A percentile compares a stretch with the other conserved stretches of the same genome.
These are phyloP conservation scores for Perccottus glenii DNA, from an alignment of 2,113 vertebrate genomes.

Conservation along the genomic window DNA sequence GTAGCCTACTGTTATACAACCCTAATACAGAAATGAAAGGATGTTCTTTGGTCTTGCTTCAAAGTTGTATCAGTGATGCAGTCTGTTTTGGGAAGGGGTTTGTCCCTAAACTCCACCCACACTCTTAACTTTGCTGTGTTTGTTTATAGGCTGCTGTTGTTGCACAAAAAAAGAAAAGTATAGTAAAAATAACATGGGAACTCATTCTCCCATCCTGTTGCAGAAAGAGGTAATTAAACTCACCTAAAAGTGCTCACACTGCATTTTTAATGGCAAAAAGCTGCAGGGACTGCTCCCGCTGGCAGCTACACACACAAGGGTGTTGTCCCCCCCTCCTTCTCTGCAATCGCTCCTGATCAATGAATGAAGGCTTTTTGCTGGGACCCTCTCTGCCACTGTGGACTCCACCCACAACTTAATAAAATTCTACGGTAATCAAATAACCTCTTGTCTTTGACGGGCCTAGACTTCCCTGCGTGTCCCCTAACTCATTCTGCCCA, in stretches of 20 bases:
- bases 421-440: conserved; percentile 85
- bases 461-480: conserved; percentile 69
- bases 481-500: conserved; percentile 61
- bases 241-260: conserved; percentile 63
- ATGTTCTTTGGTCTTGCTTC: neutral
- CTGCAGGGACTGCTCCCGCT: conserved; percentile 65
- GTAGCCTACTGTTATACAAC: no score
- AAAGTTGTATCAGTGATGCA: conserved; percentile 14
- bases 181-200: conserved; percentile 15
- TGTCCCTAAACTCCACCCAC: conserved; percentile 33
- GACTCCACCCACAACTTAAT: conserved; percentile 82
- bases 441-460: conserved; percentile 82
- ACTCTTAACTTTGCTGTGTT: conserved; percentile 19
- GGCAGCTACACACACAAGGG: conserved; percentile 73
- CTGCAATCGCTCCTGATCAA: conserved; percentile 72
- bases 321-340: conserved; percentile 66
- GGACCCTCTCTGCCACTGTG: conserved; percentile 61
- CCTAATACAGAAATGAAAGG: no score
- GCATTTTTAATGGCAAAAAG: conserved; percentile 73
- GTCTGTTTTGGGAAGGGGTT: conserved; percentile 31
- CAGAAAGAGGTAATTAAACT: conserved; percentile 61
- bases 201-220: conserved; percentile 45
- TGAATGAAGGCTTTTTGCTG: conserved; percentile 82
- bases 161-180: conserved; percentile 38
- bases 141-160: conserved; percentile 37